phyloP scores from a whole-genome alignment of 2,113 vertebrate genomes.

The Stegastes partitus region DNA sequence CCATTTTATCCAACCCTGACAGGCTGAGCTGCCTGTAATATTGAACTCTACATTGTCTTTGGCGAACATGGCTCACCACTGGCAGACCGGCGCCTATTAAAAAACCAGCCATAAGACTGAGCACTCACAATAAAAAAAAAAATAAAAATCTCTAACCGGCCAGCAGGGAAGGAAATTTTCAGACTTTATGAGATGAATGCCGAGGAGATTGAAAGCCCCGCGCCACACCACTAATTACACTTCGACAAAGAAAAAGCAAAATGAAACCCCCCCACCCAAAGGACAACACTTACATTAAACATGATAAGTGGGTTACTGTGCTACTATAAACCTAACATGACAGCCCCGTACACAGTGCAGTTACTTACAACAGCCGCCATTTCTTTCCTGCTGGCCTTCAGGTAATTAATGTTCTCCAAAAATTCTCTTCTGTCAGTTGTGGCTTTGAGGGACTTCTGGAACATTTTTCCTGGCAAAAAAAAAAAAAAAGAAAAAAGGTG shows the following conservation, averaged over 20 bases:
- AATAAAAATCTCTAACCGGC: slow-evolving; percentile 33
- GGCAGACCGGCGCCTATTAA: slow-evolving; percentile 51
- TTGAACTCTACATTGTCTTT: slow-evolving; percentile 29
- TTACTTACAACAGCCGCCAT: slow-evolving; percentile 34
- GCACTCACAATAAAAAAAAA: slow-evolving; percentile 60
- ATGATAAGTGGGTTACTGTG: slow-evolving; percentile 70
- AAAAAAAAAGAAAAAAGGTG: slow-evolving; percentile 63
- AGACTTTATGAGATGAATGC: slow-evolving; percentile 53
- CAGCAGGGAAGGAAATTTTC: slow-evolving; percentile 16
- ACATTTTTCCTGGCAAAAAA: slow-evolving; percentile 28
- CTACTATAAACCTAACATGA: slow-evolving; percentile 67
- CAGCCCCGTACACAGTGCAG: slow-evolving; percentile 55
- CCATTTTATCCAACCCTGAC: slow-evolving; percentile 4
- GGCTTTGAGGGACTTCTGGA: slow-evolving; percentile 43
- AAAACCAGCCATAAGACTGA: slow-evolving; percentile 50
- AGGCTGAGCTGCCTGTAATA: slow-evolving; percentile 4
- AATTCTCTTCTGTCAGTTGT: slow-evolving; percentile 37
- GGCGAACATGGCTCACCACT: slow-evolving; percentile 23
- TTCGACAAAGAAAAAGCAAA: slow-evolving; percentile 58
- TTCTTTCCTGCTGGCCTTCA: slow-evolving; percentile 52
- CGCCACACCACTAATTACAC: slow-evolving; percentile 72
- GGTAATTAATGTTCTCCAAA: slow-evolving; percentile 66
- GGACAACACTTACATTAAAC: slow-evolving; percentile 72
- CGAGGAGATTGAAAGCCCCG: slow-evolving; percentile 54
- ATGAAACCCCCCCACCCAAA: slow-evolving; percentile 56